These are phyloP conservation scores for Ochropacha duplaris DNA, from an alignment of 2,888 invertebrate species.

Conservation along the genomic window DNA sequence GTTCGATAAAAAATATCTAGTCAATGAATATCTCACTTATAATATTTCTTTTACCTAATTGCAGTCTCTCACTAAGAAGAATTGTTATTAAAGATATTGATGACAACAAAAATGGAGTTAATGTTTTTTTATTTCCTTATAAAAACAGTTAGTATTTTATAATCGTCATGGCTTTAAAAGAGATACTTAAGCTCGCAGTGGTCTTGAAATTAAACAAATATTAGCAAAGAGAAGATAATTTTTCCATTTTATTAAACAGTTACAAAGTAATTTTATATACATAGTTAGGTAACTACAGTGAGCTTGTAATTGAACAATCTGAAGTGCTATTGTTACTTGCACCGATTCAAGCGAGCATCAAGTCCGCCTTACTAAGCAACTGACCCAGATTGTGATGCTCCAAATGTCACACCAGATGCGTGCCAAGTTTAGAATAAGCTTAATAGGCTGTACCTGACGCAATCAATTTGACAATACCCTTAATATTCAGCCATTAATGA, in stretches of 20 bases:
- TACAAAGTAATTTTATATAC: constrained; percentile 7
- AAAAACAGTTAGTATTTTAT: no score
- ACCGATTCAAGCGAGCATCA: constrained; percentile 35
- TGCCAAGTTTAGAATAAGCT: constrained; percentile 60
- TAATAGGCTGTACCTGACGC: constrained; percentile 27
- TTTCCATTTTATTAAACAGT: neutral
- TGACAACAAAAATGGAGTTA: neutral
- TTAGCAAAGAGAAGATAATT: no score
- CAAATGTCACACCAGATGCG: constrained; percentile 64
- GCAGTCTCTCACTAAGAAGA: neutral
- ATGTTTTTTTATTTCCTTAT: no score
- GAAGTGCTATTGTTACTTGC: constrained; percentile 35
- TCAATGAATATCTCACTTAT: constrained; percentile 21
- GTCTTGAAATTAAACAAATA: no score
- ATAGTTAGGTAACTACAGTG: constrained; percentile 21
- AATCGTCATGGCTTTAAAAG: no score
- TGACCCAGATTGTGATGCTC: constrained; percentile 74
- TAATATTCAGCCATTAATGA: constrained; percentile 4
- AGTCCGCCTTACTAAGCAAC: constrained; percentile 67
- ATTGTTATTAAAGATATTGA: neutral
- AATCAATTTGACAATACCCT: constrained; percentile 15
- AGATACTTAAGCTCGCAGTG: no score
- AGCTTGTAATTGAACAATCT: constrained; percentile 36
- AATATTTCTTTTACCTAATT: constrained; percentile 7
- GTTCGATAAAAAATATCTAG: constrained; percentile 24